Conservation (phyloP, 1,140 invertebrate species). For the Drosophila murphyi region DNA sequence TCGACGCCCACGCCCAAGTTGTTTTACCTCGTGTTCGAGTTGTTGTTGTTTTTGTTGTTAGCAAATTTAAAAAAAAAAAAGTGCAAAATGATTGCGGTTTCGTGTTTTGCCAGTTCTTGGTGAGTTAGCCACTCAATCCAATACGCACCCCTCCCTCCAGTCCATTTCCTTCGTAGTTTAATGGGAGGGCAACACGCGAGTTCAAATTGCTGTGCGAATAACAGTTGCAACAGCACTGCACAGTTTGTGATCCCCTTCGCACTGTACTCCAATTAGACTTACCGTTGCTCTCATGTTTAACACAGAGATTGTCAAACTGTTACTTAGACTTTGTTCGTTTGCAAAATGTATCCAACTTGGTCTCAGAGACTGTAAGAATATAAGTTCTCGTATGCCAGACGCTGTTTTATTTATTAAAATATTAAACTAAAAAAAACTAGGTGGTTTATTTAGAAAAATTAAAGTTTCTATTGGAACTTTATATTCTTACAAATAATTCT, state of each 20-base stretch:
- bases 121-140: neutral
- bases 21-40: slow-evolving; percentile 13
- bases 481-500: no score
- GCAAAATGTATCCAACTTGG: no score
- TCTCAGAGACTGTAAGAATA: no score
- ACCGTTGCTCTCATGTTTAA: neutral
- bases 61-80: slow-evolving; percentile 49
- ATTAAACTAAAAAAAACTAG: no score
- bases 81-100: slow-evolving; percentile 82
- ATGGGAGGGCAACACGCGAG: slow-evolving; percentile 64
- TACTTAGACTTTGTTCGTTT: neutral
- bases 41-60: slow-evolving; percentile 23
- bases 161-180: slow-evolving; percentile 33
- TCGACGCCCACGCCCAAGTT: slow-evolving; percentile 53
- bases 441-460: no score
- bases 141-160: neutral
- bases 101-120: slow-evolving; percentile 39
- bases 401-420: no score
- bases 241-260: neutral
- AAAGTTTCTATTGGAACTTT: no score
- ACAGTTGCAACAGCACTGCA: slow-evolving; percentile 18
- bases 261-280: neutral
- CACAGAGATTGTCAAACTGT: neutral
- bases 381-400: no score
- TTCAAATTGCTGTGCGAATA: slow-evolving; percentile 37